Conservation (phyloP, 2,113 vertebrate species). For the Lynx canadensis region DNA sequence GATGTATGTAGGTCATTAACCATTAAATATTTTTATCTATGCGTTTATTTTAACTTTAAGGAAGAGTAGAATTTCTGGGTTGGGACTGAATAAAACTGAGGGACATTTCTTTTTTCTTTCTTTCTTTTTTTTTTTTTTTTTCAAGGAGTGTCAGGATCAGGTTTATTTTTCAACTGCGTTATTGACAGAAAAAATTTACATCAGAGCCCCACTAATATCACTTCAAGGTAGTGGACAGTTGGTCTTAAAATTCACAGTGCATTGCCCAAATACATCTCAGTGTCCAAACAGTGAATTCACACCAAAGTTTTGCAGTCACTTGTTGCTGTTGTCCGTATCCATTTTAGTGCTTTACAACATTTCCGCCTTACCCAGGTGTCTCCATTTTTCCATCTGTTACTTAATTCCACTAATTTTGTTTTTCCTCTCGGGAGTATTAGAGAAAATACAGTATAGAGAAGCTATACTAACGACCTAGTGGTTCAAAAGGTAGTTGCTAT, state of each 20-base stretch:
- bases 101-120: neutral
- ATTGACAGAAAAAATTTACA: neutral
- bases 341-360: neutral
- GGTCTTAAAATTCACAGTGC: neutral
- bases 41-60: slow-evolving; percentile 15
- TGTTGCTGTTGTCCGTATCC: neutral
- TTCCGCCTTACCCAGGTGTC: neutral
- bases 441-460: neutral
- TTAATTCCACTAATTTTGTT: neutral
- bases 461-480: neutral
- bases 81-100: neutral
- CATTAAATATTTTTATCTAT: neutral
- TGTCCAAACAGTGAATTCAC: neutral
- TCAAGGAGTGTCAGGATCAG: neutral
- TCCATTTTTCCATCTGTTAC: neutral
- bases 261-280: neutral
- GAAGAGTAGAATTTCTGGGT: neutral
- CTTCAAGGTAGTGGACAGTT: neutral
- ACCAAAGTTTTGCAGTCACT: neutral
- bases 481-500: neutral
- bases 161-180: neutral
- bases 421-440: neutral
- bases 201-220: neutral
- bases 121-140: neutral
- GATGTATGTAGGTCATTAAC: neutral